Percentiles rank a stretch among this genome's conserved stretches.
These are phyloP conservation scores for Deroptyus accipitrinus DNA, from an alignment of 2,113 vertebrate species.

Conservation along the genomic window DNA sequence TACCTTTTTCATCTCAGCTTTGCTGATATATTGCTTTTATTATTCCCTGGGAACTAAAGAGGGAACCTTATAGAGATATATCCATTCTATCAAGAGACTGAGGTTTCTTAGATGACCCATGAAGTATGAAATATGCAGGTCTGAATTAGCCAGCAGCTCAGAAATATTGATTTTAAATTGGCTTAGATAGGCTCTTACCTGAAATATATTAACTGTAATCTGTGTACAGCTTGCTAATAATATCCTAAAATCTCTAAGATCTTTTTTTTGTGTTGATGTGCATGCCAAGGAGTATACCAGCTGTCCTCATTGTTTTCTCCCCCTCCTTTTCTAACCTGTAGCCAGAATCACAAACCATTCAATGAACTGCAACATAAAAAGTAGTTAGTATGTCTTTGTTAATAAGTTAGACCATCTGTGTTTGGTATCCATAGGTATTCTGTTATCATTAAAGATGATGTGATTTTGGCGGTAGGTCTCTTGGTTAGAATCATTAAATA, in stretches of 20 bases:
- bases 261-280: not conserved
- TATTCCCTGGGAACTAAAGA: not conserved
- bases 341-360: not conserved
- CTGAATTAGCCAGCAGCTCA: not conserved
- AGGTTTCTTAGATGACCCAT: not conserved
- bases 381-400: not conserved
- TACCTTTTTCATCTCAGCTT: not conserved
- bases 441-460: not conserved
- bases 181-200: not conserved
- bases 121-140: not conserved
- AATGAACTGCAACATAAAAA: not conserved
- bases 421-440: not conserved
- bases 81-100: not conserved
- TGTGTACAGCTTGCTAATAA: not conserved
- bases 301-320: not conserved
- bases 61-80: not conserved
- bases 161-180: constrained; percentile 14
- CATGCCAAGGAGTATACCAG: not conserved
- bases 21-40: not conserved
- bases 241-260: not conserved
- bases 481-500: not conserved
- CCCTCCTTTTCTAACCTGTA: not conserved
- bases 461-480: not conserved
- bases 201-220: not conserved
- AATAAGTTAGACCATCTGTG: not conserved